Base-by-base conservation (phyloP, 2,113 vertebrate genomes). In the Pterophyllum scalare region DNA sequence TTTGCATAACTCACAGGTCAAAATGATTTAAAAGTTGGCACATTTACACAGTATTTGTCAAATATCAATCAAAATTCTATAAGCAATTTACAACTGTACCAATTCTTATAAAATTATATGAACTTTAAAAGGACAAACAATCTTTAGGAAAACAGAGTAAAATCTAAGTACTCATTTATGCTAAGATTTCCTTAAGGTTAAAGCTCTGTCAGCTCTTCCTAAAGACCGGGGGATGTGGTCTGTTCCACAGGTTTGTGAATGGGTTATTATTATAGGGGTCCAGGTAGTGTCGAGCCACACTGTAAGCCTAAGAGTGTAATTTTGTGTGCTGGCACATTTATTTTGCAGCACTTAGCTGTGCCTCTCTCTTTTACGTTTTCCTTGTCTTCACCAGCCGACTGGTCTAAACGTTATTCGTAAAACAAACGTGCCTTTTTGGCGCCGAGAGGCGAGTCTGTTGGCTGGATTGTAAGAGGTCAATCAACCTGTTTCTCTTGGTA, bases 371-470 rank as follows among this genome's bases (percentile, higher is more conserved):
- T 4, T 13, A 15, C 5, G 5, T 17, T 17, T 49, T 49, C 46
- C 43, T 15, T 17, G 1, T 24, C 62, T 20, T 65, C n/a, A 43
- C 62, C n/a, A 65, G 38, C 7, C 24, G 62, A 43, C 62, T 43
- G n/a, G 0, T 65, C 35, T 5, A 65, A 65, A 49, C 22, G 38
- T 43, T 65, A 24, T 64, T 22, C 24, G n/a, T 43, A 43, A 65
- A n/a, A 65, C 62, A n/a, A 0, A 64, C 20, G n/a, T 24, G 7
- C 35, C 14, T 15, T 5, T 49, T 49, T 49, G 1, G 43, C 43
- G 35, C 35, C 15, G 7, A 9, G 62, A 65, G 35, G 12, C 7
- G 35, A 65, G 1, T 13, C 20, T 2, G 1, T 65, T 0, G 11
- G 33, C 35, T 24, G 38, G n/a, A 43, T 43, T 43, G n/a, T 43